Evolutionary conservation across 2,113 vertebrate genomes (phyloP), one percentile per base, ranked within the genome.

Genomic region (Leptocoma aspasia): DNA sequence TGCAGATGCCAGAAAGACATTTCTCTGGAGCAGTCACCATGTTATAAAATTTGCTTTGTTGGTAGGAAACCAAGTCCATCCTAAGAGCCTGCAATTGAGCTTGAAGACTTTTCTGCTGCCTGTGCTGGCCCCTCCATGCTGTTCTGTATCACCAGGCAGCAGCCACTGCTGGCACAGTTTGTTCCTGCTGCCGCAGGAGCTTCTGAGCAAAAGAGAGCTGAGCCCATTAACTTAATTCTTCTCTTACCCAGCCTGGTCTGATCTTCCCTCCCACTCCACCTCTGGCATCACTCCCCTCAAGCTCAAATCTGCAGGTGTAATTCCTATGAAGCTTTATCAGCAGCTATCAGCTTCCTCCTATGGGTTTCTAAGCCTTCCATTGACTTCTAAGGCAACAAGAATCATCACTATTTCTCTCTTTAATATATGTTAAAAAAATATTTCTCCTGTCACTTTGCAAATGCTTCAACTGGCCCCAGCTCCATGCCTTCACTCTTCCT

Each of bases 311-410:
- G 56, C 47, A 78, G 93, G 44, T 71, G 19, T 63, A 86, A 83
- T 88, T 91, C 71, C 68, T 49, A 16, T 17, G 28, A 47, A 87
- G 68, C 35, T 94, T 77, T 83, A 86, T 81, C 79, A 77, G 56
- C 30, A 77, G 42, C 31, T 80, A 39, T n/a, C 86, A 82, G 26
- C 41, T 60, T 63, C 47, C 64, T 84, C 66, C 66, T 30, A 24
- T 3, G 2, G 59, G n/a, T 78, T 89, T 78, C 52, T 75, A 81
- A 64, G 68, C 31, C 42, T 77, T 42, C 53, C 52, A 41, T 0
- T 54, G 63, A 66, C 73, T 78, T 72, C 21, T 37, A n/a, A 47
- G 41, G 44, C 31, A 86, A 49, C 23, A 82, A n/a, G 39, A 93
- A 78, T 81, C 41, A 66, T 52, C 2, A 4, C 24, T 35, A 8